phyloP scores from a whole-genome alignment of 1,140 invertebrate genomes.

The Latrodectus geometricus region DNA sequence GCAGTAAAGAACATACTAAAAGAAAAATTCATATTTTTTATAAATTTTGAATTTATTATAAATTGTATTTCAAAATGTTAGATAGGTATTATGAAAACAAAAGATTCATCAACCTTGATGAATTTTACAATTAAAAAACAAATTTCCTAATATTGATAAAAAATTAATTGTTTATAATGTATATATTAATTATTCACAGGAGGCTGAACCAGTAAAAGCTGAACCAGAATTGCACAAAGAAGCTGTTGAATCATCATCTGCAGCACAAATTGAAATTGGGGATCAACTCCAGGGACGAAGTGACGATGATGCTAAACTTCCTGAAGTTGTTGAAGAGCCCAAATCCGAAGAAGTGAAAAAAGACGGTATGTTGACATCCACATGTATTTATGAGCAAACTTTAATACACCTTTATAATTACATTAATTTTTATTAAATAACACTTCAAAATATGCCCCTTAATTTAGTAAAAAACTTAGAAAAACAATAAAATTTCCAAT shows the following conservation, averaged over 20 bases:
- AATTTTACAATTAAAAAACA: too few relatives aligned
- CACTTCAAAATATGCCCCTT: too few relatives aligned
- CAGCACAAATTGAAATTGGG: constrained; percentile 18
- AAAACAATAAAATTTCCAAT: too few relatives aligned
- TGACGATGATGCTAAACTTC: neutral
- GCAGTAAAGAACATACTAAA: too few relatives aligned
- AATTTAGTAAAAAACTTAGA: too few relatives aligned
- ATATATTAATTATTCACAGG: neutral
- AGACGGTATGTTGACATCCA: neutral
- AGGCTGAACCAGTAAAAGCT: constrained; percentile 4
- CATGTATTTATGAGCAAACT: neutral
- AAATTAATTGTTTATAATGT: too few relatives aligned
- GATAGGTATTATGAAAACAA: too few relatives aligned
- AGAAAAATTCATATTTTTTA: too few relatives aligned
- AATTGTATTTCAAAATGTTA: too few relatives aligned
- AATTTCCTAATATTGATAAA: too few relatives aligned
- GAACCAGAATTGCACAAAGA: constrained; percentile 5
- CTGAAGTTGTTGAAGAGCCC: constrained; percentile 1
- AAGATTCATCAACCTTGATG: too few relatives aligned
- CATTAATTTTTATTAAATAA: neutral
- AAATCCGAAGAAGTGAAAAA: constrained; percentile 11
- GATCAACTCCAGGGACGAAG: constrained; percentile 17
- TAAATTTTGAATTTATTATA: too few relatives aligned
- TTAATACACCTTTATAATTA: neutral
- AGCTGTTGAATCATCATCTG: constrained; percentile 14